Conservation (phyloP, 2,888 invertebrate species). For the Cosmia trapezina region DNA sequence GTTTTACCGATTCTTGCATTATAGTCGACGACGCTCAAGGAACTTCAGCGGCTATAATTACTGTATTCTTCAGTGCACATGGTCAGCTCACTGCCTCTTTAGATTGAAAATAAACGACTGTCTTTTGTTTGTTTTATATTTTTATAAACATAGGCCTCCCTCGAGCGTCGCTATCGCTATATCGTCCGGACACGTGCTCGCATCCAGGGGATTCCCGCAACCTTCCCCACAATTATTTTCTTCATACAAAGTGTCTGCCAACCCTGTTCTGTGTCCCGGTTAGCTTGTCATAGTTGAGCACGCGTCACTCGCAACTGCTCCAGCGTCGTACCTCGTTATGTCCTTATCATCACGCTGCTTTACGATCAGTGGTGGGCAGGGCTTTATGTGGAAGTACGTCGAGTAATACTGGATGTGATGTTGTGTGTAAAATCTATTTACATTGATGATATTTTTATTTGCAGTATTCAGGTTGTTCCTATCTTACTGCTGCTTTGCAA, state of each 20-base stretch:
- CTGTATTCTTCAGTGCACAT: too few relatives aligned
- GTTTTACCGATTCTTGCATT: not conserved
- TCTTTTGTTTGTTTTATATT: not conserved
- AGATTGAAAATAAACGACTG: not conserved
- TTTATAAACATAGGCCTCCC: not conserved
- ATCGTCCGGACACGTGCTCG: not conserved
- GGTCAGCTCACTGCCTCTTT: not conserved
- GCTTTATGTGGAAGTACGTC: not conserved
- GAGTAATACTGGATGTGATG: not conserved
- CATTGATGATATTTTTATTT: not conserved
- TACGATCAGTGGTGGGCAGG: not conserved
- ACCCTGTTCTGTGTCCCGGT: slow-evolving; percentile 11
- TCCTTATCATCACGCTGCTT: slow-evolving; percentile 31
- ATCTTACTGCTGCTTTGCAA: not conserved
- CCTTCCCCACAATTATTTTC: not conserved
- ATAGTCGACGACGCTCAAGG: not conserved
- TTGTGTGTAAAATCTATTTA: not conserved
- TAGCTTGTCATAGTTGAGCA: slow-evolving; percentile 1
- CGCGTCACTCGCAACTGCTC: not conserved
- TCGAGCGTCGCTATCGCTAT: too few relatives aligned
- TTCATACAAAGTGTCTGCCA: not conserved
- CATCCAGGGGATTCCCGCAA: not conserved
- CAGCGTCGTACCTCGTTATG: slow-evolving; percentile 10
- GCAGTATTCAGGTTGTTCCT: not conserved
- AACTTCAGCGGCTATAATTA: too few relatives aligned